Evolutionary conservation across 2,888 invertebrate species (phyloP), one percentile per base, ranked within the genome.

Genomic region (Matsumyia berberina): DNA sequence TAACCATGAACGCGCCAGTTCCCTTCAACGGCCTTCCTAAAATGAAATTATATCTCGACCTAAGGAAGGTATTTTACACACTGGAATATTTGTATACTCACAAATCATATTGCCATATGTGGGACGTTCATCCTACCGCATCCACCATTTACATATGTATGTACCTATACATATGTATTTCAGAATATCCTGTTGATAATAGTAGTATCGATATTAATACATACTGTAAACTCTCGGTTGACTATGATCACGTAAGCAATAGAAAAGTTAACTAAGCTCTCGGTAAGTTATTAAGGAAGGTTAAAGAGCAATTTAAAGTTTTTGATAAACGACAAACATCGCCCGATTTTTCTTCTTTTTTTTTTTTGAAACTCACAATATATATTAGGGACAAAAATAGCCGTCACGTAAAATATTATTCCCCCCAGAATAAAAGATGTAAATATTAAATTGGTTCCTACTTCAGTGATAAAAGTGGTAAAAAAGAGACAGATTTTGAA

Each of bases 161-260:
- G n/a, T n/a, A n/a, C n/a, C n/a, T n/a, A n/a, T n/a, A n/a, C n/a
- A n/a, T n/a, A n/a, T n/a, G n/a, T n/a, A n/a, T n/a, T n/a, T 5
- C 8, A 9, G 9, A 17, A 2, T 17, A 44, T 17, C 17, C 17
- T 19, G 8, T 44, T 44, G 17, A 44, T 17, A 17, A 44, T 2
- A 9, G 17, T 9, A 1, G 9, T 44, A 44, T 19, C 15, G 15
- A 44, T 15, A 6, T 42, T 17, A 3, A 39, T 39, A 4, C 11
- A 5, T 39, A 39, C n/a, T n/a, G n/a, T 39, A n/a, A 35, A 35
- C 9, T 35, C 2, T 1, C 4, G 2, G 24, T 3, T 24, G 4
- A 4, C 24, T 42, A 11, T 44, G 17, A 44, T 60, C 60, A 60
- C 60, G 60, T 60, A 60, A 8, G 44, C 17, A 60, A 60, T 31